Percentiles rank a stretch among this genome's conserved stretches.
Conservation (phyloP, 2,888 invertebrate genomes). For the Athetis lepigone region DNA sequence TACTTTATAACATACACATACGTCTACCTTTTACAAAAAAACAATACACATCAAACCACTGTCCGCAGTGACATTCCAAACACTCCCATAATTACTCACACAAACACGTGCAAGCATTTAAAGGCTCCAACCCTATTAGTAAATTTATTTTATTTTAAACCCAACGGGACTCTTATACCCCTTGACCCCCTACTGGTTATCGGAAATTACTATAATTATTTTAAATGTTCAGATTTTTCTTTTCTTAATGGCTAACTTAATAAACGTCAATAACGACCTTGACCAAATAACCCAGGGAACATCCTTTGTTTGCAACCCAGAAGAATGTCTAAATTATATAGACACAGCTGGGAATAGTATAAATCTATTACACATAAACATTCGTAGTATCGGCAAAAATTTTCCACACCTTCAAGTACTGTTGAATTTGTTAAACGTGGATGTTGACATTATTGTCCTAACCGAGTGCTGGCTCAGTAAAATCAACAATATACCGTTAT, state of each 20-base stretch:
- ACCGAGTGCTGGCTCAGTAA: constrained; percentile 15
- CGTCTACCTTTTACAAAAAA: neutral
- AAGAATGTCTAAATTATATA: constrained; percentile 2
- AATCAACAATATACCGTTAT: constrained; percentile 1
- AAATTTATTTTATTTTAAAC: too few relatives aligned
- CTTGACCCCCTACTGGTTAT: too few relatives aligned
- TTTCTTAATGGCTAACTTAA: constrained; percentile 1
- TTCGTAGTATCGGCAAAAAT: constrained; percentile 8
- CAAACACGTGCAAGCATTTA: too few relatives aligned
- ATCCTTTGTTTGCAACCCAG: constrained; percentile 2
- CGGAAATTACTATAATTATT: neutral
- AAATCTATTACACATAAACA: constrained; percentile 5
- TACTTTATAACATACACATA: neutral
- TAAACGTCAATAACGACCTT: constrained; percentile 1
- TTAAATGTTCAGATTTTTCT: neutral
- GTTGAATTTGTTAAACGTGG: neutral
- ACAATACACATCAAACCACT: constrained; percentile 4
- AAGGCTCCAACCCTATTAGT: too few relatives aligned
- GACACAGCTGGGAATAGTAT: neutral
- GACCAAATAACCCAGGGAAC: constrained; percentile 2
- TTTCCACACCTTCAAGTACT: constrained; percentile 4
- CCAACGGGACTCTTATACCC: too few relatives aligned
- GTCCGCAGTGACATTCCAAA: neutral
- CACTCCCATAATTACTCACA: too few relatives aligned
- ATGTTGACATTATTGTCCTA: constrained; percentile 11